Percentiles rank a stretch among this genome's conserved stretches.
Evolutionary conservation across 2,888 invertebrate genomes (phyloP).

Genomic region (Eristalinus sepulchralis): DNA sequence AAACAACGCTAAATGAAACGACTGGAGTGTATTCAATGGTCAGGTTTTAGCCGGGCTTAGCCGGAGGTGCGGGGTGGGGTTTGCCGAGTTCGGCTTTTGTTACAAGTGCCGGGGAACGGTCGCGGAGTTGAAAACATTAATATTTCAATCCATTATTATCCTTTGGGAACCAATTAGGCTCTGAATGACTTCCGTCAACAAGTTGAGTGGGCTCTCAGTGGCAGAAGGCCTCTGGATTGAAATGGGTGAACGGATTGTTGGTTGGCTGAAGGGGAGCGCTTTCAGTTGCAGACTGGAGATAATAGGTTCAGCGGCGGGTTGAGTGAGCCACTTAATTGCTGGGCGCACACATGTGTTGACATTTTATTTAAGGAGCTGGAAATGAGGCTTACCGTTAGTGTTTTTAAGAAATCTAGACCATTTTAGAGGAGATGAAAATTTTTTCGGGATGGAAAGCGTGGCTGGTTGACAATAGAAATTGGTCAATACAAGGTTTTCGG

Average conservation of each 20-base stretch:
- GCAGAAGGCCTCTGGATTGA: background rate
- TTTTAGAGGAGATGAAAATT: no score
- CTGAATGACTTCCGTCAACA: constrained; percentile 35
- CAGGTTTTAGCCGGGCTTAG: constrained; percentile 54
- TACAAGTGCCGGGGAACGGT: background rate
- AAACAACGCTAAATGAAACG: constrained; percentile 58
- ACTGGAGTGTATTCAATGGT: constrained; percentile 64
- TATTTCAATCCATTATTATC: constrained; percentile 50
- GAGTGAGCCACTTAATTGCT: background rate
- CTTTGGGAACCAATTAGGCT: constrained; percentile 63
- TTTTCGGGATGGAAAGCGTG: no score
- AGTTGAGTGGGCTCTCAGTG: constrained; percentile 10
- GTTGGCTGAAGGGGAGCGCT: background rate
- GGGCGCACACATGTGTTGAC: background rate
- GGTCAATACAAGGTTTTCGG: no score
- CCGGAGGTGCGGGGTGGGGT: background rate
- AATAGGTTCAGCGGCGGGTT: background rate
- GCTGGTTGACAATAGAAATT: no score
- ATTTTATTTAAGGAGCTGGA: background rate
- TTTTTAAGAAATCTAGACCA: no score
- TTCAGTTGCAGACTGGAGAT: background rate
- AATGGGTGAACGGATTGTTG: constrained; percentile 30
- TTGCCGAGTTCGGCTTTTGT: constrained; percentile 30
- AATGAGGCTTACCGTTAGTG: no score
- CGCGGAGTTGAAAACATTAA: constrained; percentile 33